Base-by-base conservation (phyloP, 2,113 vertebrate species). In the Mustelus asterias region DNA sequence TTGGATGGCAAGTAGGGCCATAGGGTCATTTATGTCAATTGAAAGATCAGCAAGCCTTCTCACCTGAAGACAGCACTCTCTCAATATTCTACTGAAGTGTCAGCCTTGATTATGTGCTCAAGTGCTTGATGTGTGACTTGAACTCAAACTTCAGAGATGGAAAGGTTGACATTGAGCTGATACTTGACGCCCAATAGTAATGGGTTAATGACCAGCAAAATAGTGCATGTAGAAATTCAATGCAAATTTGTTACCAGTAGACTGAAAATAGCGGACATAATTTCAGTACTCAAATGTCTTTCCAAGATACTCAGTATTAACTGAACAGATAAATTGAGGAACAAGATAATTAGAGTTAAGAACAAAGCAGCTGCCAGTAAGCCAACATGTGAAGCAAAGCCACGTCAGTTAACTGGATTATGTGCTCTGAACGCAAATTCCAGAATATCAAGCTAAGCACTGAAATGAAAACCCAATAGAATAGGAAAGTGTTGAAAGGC, bases 311-410 rank as follows among this genome's bases (percentile, higher is more conserved):
- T 76, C 24, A 29, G 41, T 44, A 72, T 95, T 69, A 48, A 69
- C 67, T 72, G 69, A 44, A 48, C 26, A 44, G 26, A 54, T 26
- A 76, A 76, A 37, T 63, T 92, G 65, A 72, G 24, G 44, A 48
- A 44, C 94, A 95, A 44, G 65, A 72, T 95, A 95, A 54, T 95
- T 95, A 2, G 22, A 11, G 14, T 93, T 72, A 72, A 95, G 67
- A 54, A 44, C n/a, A 94, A 70, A 69, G 37, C 67, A 94, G 22
- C 93, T 70, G 93, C 65, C 92, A 54, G 26, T 76, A 95, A 95
- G 67, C 94, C 37, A 95, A 72, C 94, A 54, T 72, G 41, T 95
- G 67, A 95, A 95, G 24, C 37, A 95, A 95, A 70, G 29, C 16
- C 69, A 33, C 16, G 29, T 76, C 44, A 95, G 44, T 72, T 95